A percentile compares a stretch with the other conserved stretches of the same genome.
Evolutionary conservation across 1,140 invertebrate species (phyloP).

Genomic region (Drosophila funebris): DNA sequence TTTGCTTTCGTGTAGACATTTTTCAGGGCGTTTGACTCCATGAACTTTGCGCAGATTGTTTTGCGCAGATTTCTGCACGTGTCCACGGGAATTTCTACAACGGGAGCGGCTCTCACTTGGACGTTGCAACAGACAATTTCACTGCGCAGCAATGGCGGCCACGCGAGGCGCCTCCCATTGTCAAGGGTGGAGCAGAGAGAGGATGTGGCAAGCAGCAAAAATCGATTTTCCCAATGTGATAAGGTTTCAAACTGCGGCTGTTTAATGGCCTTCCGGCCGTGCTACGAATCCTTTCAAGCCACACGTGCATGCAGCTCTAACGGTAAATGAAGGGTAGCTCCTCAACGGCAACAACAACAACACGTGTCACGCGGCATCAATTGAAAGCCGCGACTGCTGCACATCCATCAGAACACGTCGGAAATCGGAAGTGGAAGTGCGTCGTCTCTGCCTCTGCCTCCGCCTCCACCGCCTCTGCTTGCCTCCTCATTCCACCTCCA

Average conservation of each 20-base stretch:
- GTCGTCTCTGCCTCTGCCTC: slow-evolving; percentile 27
- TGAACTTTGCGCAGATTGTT: slow-evolving; percentile 38
- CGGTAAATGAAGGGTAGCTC: slow-evolving; percentile 48
- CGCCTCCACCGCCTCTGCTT: background rate
- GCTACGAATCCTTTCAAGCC: slow-evolving; percentile 60
- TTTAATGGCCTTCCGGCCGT: slow-evolving; percentile 58
- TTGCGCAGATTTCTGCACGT: slow-evolving; percentile 50
- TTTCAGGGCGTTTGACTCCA: slow-evolving; percentile 46
- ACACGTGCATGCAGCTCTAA: slow-evolving; percentile 58
- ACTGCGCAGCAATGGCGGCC: slow-evolving; percentile 78
- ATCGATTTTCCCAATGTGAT: slow-evolving; percentile 79
- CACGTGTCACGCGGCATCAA: slow-evolving; percentile 68
- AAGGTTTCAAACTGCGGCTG: slow-evolving; percentile 62
- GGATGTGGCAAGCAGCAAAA: slow-evolving; percentile 13
- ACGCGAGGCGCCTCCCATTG: slow-evolving; percentile 52
- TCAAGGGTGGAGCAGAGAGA: background rate
- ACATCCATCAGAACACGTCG: slow-evolving; percentile 62
- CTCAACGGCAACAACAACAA: slow-evolving; percentile 21
- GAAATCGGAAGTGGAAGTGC: slow-evolving; percentile 57
- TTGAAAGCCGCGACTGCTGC: slow-evolving; percentile 35
- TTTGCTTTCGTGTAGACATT: slow-evolving; percentile 51
- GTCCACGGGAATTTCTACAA: slow-evolving; percentile 26
- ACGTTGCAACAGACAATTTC: background rate
- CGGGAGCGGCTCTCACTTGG: slow-evolving; percentile 19
- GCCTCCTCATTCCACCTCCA: background rate